Evolutionary conservation across 2,113 vertebrate species (phyloP).

Genomic region (Corythoichthys haematopterus): DNA sequence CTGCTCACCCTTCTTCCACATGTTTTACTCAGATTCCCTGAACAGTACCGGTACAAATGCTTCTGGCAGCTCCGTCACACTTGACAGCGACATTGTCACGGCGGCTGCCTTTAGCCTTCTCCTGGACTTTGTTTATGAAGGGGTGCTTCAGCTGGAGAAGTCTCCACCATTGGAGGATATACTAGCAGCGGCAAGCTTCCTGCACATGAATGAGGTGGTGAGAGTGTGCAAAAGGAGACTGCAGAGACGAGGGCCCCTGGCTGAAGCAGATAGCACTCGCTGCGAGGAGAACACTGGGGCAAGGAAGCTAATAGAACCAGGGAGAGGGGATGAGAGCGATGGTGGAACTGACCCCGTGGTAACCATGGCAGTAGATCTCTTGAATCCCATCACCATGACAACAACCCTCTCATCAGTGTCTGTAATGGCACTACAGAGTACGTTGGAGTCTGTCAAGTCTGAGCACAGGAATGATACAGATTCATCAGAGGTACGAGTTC

Average conservation of each 20-base stretch:
- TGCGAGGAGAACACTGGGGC: conserved; percentile 78
- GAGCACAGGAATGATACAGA: conserved; percentile 38
- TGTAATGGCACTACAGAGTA: conserved; percentile 25
- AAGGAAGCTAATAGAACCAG: conserved; percentile 29
- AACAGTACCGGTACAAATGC: conserved; percentile 49
- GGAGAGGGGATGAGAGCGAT: conserved; percentile 19
- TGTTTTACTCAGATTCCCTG: conserved; percentile 85
- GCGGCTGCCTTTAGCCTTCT: conserved; percentile 84
- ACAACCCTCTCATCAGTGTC: conserved; percentile 26
- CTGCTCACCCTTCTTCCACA: conserved; percentile 91
- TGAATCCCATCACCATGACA: conserved; percentile 26
- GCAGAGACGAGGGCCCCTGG: conserved; percentile 76
- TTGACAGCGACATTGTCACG: conserved; percentile 90
- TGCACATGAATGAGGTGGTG: conserved; percentile 95
- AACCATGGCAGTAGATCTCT: conserved; percentile 16
- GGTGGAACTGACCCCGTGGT: conserved; percentile 12
- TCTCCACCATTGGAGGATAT: conserved; percentile 85
- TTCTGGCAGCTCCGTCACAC: conserved; percentile 71
- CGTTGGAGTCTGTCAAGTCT: conserved; percentile 41
- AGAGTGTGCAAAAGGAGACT: conserved; percentile 87
- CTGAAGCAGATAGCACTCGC: conserved; percentile 91
- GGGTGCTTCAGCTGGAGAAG: conserved; percentile 77
- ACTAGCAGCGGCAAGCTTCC: conserved; percentile 89
- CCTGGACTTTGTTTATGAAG: conserved; percentile 91
- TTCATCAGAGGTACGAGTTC: conserved; percentile 29